These are phyloP conservation scores for Coelopa frigida DNA, from an alignment of 1,140 invertebrate species.

Conservation along the genomic window DNA sequence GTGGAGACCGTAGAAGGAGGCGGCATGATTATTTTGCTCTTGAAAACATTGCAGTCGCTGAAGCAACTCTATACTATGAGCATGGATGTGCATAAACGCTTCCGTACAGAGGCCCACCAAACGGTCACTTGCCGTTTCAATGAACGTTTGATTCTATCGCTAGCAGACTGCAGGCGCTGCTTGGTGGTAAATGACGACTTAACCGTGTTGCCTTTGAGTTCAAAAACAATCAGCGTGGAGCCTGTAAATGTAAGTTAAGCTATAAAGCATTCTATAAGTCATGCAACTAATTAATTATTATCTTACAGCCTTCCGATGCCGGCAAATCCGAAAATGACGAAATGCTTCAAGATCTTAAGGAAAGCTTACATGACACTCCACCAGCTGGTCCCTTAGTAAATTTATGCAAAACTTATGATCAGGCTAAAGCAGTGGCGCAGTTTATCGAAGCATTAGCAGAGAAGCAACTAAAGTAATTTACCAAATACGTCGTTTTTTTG, in stretches of 20 bases:
- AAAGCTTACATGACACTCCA: conserved; percentile 72
- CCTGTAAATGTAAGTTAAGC: conserved; percentile 56
- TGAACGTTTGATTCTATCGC: conserved; percentile 89
- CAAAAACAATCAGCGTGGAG: conserved; percentile 72
- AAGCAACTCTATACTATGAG: conserved; percentile 93
- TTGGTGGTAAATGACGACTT: conserved; percentile 92
- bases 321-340: conserved; percentile 45
- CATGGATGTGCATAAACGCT: conserved; percentile 98
- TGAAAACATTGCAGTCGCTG: conserved; percentile 80
- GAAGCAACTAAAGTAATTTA: conserved; percentile 56
- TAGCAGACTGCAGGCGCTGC: conserved; percentile 81
- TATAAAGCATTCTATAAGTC: conserved; percentile 12
- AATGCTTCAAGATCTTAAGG: conserved; percentile 65
- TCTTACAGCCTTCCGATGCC: conserved; percentile 19
- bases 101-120: conserved; percentile 88
- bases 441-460: conserved; percentile 95
- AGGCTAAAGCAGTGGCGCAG: conserved; percentile 86
- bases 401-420: conserved; percentile 88
- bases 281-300: conserved; percentile 1
- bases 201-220: conserved; percentile 86
- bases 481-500: neutral
- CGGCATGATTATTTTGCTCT: conserved; percentile 82
- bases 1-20: conserved; percentile 99
- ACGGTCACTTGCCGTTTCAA: conserved; percentile 93
- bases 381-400: conserved; percentile 85